Evolutionary conservation across 2,888 invertebrate species (phyloP), one percentile per base, ranked within the genome.

Genomic region (Caenorhabditis imperialis): DNA sequence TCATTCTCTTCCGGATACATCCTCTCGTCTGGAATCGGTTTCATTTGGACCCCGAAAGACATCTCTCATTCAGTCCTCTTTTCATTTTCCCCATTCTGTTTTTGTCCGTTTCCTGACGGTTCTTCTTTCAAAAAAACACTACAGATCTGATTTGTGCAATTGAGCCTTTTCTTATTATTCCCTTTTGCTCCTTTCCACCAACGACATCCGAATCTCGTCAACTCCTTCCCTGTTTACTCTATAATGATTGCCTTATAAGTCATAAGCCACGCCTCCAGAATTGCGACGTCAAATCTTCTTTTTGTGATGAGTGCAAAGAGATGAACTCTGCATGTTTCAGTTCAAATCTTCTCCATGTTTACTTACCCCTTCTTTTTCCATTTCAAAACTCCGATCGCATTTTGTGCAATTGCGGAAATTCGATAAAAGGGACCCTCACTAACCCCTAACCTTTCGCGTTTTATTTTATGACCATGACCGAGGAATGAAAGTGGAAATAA

Each of bases 361-460:
- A 48, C 60, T 38, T 47, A 23, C 48, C 23, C 27, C 40, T 61
- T 33, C 16, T n/a, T 22, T 18, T 42, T n/a, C n/a, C n/a, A n/a
- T n/a, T n/a, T n/a, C n/a, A n/a, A n/a, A n/a, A n/a, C n/a, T n/a
- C n/a, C n/a, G 54, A 63, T 63, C 63, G 27, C 40, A 63, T 54
- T 62, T 54, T 63, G 54, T 47, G 54, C 53, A 53, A 27, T 33
- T 22, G 35, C 45, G 48, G 16, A 67, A 67, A 67, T 67, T 67
- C 51, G 57, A 67, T 67, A 54, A 65, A 38, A 33, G 10, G 30
- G 10, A 30, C 38, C 27, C 30, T 40, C 42, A 7, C n/a, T 25
- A 37, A 22, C 35, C 25, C 20, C 18, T 30, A 20, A n/a, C 14
- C 37, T 8, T 14, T 45, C 2, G 12, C 38, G 35, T 22, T 18